These are phyloP conservation scores for Nemotelus pantherinus DNA, from an alignment of 2,888 invertebrate genomes.

Conservation along the genomic window DNA sequence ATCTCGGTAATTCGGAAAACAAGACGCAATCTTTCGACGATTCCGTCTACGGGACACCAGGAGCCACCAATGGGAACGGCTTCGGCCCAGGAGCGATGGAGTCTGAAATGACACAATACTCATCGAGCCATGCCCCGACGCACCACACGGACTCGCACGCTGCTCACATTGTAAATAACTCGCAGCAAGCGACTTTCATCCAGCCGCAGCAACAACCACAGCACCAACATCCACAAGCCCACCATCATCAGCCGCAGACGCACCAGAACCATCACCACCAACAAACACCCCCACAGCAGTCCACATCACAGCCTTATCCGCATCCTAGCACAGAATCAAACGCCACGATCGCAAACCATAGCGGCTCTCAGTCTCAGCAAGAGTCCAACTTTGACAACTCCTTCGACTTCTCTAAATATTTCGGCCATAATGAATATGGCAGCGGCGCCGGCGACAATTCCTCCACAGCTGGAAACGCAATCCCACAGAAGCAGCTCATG, in stretches of 20 bases:
- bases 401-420: conserved; percentile 35
- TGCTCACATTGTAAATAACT: neutral
- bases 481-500: conserved; percentile 30
- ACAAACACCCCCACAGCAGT: conserved; percentile 55
- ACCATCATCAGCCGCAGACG: conserved; percentile 45
- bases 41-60: conserved; percentile 57
- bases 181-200: neutral
- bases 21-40: conserved; percentile 63
- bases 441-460: neutral
- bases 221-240: conserved; percentile 39
- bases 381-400: conserved; percentile 26
- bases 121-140: conserved; percentile 41
- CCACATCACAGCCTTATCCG: conserved; percentile 38
- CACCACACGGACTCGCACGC: conserved; percentile 10
- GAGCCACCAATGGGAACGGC: conserved; percentile 46
- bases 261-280: conserved; percentile 37
- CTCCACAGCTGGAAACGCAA: neutral
- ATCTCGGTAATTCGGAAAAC: conserved; percentile 64
- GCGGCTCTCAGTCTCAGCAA: neutral
- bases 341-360: neutral
- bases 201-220: conserved; percentile 41
- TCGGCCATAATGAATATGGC: conserved; percentile 8
- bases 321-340: conserved; percentile 19
- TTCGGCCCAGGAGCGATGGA: conserved; percentile 48
- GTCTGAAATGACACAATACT: too few species aligned